These are phyloP conservation scores for Harmothoe impar DNA, from an alignment of 2,888 invertebrate species.

Conservation along the genomic window DNA sequence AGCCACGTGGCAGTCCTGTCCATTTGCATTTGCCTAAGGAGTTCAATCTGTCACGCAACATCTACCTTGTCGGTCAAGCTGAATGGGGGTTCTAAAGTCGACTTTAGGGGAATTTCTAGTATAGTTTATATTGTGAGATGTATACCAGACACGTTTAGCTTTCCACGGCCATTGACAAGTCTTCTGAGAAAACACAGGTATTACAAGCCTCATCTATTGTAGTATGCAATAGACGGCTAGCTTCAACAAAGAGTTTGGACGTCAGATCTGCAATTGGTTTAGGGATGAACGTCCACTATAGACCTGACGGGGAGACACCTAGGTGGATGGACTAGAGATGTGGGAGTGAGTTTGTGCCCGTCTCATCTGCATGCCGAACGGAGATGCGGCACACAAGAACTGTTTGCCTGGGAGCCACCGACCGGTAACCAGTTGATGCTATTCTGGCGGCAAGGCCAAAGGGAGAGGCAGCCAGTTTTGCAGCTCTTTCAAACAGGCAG, in stretches of 20 bases:
- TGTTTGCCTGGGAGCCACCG: background rate
- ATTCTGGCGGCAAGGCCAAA: background rate
- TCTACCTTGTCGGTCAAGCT: background rate
- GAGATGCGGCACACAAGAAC: background rate
- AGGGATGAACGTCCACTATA: background rate
- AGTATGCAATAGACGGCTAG: background rate
- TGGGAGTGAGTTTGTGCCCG: background rate
- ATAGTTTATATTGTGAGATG: no score
- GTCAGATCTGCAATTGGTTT: background rate
- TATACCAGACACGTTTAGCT: no score
- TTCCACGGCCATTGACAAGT: background rate
- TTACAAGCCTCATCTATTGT: no score
- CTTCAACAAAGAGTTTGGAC: background rate
- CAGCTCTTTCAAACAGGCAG: background rate
- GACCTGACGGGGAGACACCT: background rate
- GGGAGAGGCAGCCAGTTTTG: background rate
- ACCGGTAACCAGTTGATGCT: constrained; percentile 8
- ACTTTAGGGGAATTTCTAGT: no score
- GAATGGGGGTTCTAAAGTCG: background rate
- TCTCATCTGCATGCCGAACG: background rate
- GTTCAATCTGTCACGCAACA: background rate
- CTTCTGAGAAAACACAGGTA: background rate
- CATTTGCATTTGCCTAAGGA: background rate
- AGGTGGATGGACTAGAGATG: background rate
- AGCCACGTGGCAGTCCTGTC: background rate